These are phyloP conservation scores for Chamaetylas fuelleborni DNA, from an alignment of 2,113 vertebrate species.

Conservation along the genomic window DNA sequence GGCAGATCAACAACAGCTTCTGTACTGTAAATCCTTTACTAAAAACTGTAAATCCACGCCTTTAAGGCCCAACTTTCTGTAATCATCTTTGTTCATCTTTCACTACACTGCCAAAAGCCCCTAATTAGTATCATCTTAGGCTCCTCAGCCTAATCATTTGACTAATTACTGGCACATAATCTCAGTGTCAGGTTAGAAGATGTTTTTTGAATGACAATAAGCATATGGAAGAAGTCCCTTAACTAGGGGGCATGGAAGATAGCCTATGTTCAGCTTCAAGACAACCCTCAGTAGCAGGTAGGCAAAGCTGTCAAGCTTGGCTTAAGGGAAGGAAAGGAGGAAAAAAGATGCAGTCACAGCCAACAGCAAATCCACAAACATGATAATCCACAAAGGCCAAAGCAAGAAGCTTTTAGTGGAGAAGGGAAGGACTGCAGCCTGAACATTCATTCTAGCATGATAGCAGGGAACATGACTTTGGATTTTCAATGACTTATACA, in stretches of 20 bases:
- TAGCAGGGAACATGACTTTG: background rate
- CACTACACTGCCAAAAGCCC: conserved; percentile 17
- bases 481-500: background rate
- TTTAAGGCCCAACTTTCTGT: conserved; percentile 20
- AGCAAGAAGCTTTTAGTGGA: background rate
- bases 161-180: conserved; percentile 37
- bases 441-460: background rate
- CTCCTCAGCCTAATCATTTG: conserved; percentile 21
- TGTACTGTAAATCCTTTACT: conserved; percentile 29
- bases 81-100: conserved; percentile 51
- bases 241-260: background rate
- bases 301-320: background rate
- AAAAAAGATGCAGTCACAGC: background rate
- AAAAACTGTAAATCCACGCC: conserved; percentile 39
- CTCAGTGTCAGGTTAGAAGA: background rate
- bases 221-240: background rate
- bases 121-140: conserved; percentile 54
- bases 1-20: conserved; percentile 25
- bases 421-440: background rate
- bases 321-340: background rate
- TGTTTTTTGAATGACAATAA: background rate
- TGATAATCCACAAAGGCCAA: background rate
- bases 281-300: background rate
- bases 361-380: background rate
- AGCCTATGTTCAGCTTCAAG: background rate